Evolutionary conservation across 2,888 invertebrate species (phyloP), one percentile per base, ranked within the genome.

Genomic region (Schrankia costaestrigalis): DNA sequence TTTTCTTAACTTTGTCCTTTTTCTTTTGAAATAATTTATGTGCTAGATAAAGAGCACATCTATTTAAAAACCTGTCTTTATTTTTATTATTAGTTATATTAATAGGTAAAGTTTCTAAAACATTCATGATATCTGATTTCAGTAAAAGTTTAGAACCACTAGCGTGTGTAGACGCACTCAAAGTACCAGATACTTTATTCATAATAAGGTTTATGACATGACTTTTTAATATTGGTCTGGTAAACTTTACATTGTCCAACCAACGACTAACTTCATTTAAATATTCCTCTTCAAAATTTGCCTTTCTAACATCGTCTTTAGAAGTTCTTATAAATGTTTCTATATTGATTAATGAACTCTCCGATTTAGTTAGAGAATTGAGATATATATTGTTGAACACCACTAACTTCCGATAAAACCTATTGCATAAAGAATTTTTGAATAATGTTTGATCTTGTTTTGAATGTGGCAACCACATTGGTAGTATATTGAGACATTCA

Each of bases 381-480:
- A 46, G 29, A 15, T 44, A 38, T 27, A 43, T 57, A 3, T 35
- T 35, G 28, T 70, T 69, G 1, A 70, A 22, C 2, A 31, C 31
- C 24, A 42, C 44, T 11, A 78, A 55, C 37, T 38, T 63, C n/a
- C 35, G n/a, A 14, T 63, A 47, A 2, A 79, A 53, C 12, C 47
- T 57, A n/a, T 64, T 48, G 33, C 44, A 60, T 6, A 79, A 34
- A 17, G 27, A 29, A 1, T 50, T 37, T 45, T 59, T 66, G 13
- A 59, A 57, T 1, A 17, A 6, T 3, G 29, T 27, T 35, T 61
- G 60, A 11, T 67, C 56, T 12, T 39, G 31, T 15, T 49, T 52
- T 1, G 42, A 30, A 2, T 56, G 60, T 2, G 68, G 63, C 34
- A 57, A 51, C 67, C 66, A 70, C 40, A 65, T 57, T 0, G 70